Percentiles rank a stretch among this genome's conserved stretches.
phyloP scores from a whole-genome alignment of 2,113 vertebrate genomes.

The Leptocoma aspasia region DNA sequence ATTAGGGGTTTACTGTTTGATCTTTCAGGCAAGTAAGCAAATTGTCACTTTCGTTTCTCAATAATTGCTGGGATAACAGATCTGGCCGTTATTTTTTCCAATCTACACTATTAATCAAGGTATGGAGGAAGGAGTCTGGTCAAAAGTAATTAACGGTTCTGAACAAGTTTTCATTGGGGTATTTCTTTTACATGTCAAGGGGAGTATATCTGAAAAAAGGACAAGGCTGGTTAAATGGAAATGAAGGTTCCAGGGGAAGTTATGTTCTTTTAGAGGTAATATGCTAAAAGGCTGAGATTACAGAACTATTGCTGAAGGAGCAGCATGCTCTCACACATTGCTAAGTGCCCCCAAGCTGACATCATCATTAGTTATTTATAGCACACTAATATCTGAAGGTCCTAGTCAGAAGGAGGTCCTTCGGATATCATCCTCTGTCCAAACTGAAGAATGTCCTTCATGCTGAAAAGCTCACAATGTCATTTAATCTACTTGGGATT shows the following conservation, averaged over 20 bases:
- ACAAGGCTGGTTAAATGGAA: conserved; percentile 41
- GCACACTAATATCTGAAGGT: neutral
- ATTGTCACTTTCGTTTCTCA: conserved; percentile 62
- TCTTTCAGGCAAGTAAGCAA: conserved; percentile 67
- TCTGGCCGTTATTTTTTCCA: conserved; percentile 27
- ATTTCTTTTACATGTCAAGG: conserved; percentile 49
- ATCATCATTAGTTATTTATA: conserved; percentile 52
- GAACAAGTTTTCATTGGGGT: conserved; percentile 33
- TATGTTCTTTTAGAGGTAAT: conserved; percentile 36
- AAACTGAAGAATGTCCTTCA: neutral
- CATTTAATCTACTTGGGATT: neutral
- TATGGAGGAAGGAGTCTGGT: neutral
- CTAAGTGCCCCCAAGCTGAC: conserved; percentile 18
- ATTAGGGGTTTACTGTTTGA: conserved; percentile 56
- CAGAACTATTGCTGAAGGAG: conserved; percentile 34
- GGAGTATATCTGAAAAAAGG: conserved; percentile 2
- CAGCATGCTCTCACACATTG: neutral
- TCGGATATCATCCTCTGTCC: neutral
- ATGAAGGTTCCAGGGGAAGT: conserved; percentile 34
- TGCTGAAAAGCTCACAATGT: neutral
- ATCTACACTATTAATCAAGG: conserved; percentile 8
- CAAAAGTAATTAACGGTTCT: conserved; percentile 51
- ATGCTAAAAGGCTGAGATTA: conserved; percentile 37
- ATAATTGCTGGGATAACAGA: conserved; percentile 58
- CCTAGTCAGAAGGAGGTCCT: neutral